A percentile compares a stretch with the other conserved stretches of the same genome.
Conservation (phyloP, 2,888 invertebrate species). For the Drosophila demipolita region DNA sequence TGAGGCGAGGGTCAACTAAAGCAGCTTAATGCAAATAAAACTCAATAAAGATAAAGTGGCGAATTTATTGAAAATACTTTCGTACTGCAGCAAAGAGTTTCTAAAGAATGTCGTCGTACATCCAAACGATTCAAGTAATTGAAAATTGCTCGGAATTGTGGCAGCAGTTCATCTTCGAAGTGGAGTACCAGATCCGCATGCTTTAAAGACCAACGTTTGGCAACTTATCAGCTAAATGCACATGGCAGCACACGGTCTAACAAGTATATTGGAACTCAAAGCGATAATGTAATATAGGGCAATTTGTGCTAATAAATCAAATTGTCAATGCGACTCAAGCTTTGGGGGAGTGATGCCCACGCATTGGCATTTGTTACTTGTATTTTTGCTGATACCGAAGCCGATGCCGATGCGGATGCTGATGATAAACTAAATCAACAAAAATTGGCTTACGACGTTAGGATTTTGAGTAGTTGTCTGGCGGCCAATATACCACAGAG, state of each 20-base stretch:
- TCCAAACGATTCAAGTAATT: constrained; percentile 54
- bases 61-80: constrained; percentile 40
- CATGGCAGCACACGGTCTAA: constrained; percentile 13
- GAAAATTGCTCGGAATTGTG: constrained; percentile 57
- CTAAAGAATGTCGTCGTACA: neutral
- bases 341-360: constrained; percentile 39
- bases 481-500: constrained; percentile 57
- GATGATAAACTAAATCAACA: constrained; percentile 77
- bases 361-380: constrained; percentile 73
- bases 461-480: constrained; percentile 69
- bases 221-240: constrained; percentile 41
- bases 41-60: constrained; percentile 49
- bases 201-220: constrained; percentile 43
- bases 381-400: constrained; percentile 38
- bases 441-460: constrained; percentile 72
- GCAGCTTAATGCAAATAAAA: constrained; percentile 47
- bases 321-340: constrained; percentile 56
- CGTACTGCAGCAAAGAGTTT: constrained; percentile 33
- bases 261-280: constrained; percentile 56
- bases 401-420: constrained; percentile 38
- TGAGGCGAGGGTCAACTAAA: neutral
- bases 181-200: constrained; percentile 10
- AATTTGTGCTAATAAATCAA: constrained; percentile 79
- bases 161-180: constrained; percentile 2
- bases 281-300: constrained; percentile 75